Evolutionary conservation across 2,113 vertebrate genomes (phyloP).

Genomic region (Abramis brama): DNA sequence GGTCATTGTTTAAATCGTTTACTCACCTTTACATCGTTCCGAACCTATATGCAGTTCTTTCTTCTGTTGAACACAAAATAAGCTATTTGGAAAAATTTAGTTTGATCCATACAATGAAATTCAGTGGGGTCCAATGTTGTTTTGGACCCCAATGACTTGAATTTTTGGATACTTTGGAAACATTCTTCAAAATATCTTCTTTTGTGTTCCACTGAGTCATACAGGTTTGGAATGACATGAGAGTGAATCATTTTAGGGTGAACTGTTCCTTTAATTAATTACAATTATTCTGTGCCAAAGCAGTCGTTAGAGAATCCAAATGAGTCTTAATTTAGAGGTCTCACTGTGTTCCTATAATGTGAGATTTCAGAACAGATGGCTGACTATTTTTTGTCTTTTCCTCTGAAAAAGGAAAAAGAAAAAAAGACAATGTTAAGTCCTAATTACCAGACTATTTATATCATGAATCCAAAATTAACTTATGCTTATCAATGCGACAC

Average conservation of each 20-base stretch:
- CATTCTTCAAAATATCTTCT: neutral
- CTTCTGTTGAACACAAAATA: neutral
- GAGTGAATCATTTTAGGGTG: neutral
- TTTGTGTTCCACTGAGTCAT: neutral
- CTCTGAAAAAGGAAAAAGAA: neutral
- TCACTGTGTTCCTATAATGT: neutral
- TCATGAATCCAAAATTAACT: neutral
- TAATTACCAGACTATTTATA: neutral
- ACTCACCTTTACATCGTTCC: neutral
- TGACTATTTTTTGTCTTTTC: neutral
- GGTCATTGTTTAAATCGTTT: too few species aligned
- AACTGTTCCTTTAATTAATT: neutral
- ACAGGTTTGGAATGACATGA: neutral
- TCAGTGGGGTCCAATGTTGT: neutral
- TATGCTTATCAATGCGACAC: neutral
- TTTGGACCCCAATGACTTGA: neutral
- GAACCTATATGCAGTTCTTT: neutral
- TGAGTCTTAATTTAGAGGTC: neutral
- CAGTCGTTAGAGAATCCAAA: neutral
- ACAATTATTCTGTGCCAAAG: neutral
- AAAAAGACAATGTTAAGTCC: neutral
- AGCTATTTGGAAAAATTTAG: neutral
- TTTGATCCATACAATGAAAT: neutral
- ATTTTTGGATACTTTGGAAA: neutral
- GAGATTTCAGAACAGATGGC: neutral